These are phyloP conservation scores for Prionailurus viverrinus DNA, from an alignment of 2,113 vertebrate species.

Conservation along the genomic window DNA sequence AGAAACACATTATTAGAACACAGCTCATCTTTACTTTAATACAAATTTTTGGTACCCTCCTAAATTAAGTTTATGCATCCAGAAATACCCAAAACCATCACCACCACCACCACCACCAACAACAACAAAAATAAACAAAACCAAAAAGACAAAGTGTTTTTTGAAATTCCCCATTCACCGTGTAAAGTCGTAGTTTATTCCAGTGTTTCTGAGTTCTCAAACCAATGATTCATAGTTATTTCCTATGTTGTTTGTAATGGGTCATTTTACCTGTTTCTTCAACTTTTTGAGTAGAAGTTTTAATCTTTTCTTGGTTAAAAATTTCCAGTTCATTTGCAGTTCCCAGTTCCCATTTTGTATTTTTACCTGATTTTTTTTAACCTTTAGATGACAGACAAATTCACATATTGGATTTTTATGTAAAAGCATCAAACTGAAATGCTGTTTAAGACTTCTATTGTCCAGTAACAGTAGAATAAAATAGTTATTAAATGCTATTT, in stretches of 20 bases:
- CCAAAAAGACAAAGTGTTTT: background rate
- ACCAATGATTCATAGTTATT: background rate
- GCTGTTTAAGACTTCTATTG: constrained; percentile 45
- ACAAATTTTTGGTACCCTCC: background rate
- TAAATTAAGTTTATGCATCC: background rate
- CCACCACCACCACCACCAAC: background rate
- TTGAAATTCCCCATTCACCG: background rate
- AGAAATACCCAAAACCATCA: background rate
- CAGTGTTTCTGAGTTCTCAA: constrained; percentile 2
- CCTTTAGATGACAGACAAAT: constrained; percentile 50
- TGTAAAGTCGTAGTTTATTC: background rate
- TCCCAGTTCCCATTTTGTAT: constrained; percentile 21
- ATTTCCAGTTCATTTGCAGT: background rate
- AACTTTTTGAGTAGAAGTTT: background rate
- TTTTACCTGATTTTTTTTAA: constrained; percentile 37
- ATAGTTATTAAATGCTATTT: constrained; percentile 58
- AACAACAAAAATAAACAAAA: background rate
- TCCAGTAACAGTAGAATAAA: constrained; percentile 44
- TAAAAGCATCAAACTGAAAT: constrained; percentile 60
- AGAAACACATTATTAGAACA: background rate
- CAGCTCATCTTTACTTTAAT: background rate
- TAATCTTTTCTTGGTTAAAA: background rate
- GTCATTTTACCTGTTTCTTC: constrained; percentile 4
- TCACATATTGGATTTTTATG: constrained; percentile 54
- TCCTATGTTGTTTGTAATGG: background rate